These are phyloP conservation scores for Cyclura pinguis DNA, from an alignment of 2,797 vertebrate genomes.

Conservation along the genomic window DNA sequence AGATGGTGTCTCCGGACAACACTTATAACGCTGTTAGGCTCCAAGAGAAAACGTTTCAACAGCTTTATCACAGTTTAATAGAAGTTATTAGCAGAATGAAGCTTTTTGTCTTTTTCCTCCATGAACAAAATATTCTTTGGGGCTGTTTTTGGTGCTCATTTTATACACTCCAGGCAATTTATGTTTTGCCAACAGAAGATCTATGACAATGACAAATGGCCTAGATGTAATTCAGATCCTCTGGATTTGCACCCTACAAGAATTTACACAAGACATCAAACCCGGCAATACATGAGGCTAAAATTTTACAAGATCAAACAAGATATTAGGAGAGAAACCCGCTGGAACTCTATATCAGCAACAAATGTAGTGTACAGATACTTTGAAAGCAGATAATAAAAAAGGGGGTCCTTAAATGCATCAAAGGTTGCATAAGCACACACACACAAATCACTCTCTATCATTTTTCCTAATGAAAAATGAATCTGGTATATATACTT, in stretches of 20 bases:
- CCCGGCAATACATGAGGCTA: background rate
- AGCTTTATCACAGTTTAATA: slow-evolving; percentile 57
- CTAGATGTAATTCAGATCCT: slow-evolving; percentile 19
- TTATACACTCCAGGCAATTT: slow-evolving; percentile 2
- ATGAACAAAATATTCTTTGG: slow-evolving; percentile 10
- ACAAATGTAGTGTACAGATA: background rate
- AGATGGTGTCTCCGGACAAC: slow-evolving; percentile 27
- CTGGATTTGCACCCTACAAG: slow-evolving; percentile 10
- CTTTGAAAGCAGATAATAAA: background rate
- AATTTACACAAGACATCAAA: background rate
- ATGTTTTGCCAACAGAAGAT: slow-evolving; percentile 1
- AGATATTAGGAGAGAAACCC: background rate
- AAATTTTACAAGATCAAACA: slow-evolving; percentile 22
- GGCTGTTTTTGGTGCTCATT: background rate
- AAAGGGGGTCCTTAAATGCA: background rate
- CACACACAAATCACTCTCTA: background rate
- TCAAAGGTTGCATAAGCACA: background rate
- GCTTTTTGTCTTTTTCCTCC: background rate
- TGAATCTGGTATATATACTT: background rate
- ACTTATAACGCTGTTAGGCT: slow-evolving; percentile 12
- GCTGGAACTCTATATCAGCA: background rate
- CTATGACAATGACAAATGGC: slow-evolving; percentile 1
- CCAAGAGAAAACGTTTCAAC: slow-evolving; percentile 27
- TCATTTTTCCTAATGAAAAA: background rate
- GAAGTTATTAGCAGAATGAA: slow-evolving; percentile 3